These are phyloP conservation scores for Thera britannica DNA, from an alignment of 2,888 invertebrate genomes.

Conservation along the genomic window DNA sequence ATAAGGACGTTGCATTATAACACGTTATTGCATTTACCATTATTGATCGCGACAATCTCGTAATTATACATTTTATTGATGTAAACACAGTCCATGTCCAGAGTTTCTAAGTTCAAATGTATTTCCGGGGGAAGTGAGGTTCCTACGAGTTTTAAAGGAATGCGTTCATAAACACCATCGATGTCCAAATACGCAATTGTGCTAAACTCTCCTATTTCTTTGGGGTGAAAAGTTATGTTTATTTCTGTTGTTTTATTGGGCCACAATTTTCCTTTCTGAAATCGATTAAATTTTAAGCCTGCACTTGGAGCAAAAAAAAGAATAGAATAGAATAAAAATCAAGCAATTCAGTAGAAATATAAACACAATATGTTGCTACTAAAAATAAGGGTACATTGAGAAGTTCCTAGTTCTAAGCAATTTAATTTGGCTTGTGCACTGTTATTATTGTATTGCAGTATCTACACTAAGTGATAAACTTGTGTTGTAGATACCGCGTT, in stretches of 20 bases:
- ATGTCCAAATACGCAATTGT: slow-evolving; percentile 85
- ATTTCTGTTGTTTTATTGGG: slow-evolving; percentile 82
- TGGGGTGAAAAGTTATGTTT: slow-evolving; percentile 83
- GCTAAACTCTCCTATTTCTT: slow-evolving; percentile 76
- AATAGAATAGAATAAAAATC: no score
- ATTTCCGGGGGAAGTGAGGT: slow-evolving; percentile 85
- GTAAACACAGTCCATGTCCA: slow-evolving; percentile 85
- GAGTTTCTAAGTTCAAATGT: slow-evolving; percentile 80
- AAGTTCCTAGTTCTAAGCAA: no score
- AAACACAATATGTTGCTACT: no score
- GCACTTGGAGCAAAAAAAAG: background rate
- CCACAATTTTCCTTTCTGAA: slow-evolving; percentile 85
- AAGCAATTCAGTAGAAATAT: no score
- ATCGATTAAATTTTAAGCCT: background rate
- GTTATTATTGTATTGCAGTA: no score
- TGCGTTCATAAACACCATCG: slow-evolving; percentile 80
- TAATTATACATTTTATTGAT: slow-evolving; percentile 85
- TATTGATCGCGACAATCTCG: slow-evolving; percentile 85
- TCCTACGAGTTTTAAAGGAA: slow-evolving; percentile 81
- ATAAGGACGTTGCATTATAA: slow-evolving; percentile 7
- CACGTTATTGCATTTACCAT: slow-evolving; percentile 61
- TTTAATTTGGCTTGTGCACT: no score
- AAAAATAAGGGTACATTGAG: no score
- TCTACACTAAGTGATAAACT: no score
- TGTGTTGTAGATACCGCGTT: no score